phyloP scores from a whole-genome alignment of 2,113 vertebrate species.

The Epinephelus fuscoguttatus region DNA sequence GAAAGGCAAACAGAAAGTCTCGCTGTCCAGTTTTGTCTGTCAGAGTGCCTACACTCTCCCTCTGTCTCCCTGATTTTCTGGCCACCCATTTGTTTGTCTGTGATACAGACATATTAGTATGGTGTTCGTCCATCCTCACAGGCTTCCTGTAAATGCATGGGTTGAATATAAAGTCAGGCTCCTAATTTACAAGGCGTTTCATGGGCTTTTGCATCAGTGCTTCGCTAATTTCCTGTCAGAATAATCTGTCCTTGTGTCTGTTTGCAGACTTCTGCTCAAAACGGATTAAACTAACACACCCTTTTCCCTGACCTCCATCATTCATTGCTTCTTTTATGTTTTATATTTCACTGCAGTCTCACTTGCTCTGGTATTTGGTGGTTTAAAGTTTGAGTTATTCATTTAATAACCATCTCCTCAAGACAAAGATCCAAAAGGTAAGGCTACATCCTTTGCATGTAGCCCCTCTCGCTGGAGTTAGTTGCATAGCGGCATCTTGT shows the following conservation, averaged over 20 bases:
- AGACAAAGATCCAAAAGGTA: neutral
- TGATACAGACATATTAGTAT: slow-evolving; percentile 3
- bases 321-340: neutral
- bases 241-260: neutral
- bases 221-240: neutral
- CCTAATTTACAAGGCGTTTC: neutral
- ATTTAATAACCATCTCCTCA: neutral
- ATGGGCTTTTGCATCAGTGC: neutral
- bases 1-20: slow-evolving; percentile 62
- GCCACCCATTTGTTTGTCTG: slow-evolving; percentile 23
- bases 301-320: neutral
- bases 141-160: neutral
- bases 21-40: slow-evolving; percentile 23
- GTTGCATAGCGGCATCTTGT: too few species aligned
- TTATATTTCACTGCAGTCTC: neutral
- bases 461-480: too few species aligned
- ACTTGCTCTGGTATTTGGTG: neutral
- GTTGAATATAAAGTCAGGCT: neutral
- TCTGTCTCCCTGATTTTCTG: slow-evolving; percentile 31
- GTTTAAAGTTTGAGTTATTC: neutral
- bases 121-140: slow-evolving; percentile 4
- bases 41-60: slow-evolving; percentile 18
- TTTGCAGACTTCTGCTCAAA: neutral
- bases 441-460: too few species aligned
- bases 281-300: neutral